Percentiles rank a stretch among this genome's conserved stretches.
Evolutionary conservation across 2,113 vertebrate species (phyloP).

Genomic region (Donacobius atricapilla): DNA sequence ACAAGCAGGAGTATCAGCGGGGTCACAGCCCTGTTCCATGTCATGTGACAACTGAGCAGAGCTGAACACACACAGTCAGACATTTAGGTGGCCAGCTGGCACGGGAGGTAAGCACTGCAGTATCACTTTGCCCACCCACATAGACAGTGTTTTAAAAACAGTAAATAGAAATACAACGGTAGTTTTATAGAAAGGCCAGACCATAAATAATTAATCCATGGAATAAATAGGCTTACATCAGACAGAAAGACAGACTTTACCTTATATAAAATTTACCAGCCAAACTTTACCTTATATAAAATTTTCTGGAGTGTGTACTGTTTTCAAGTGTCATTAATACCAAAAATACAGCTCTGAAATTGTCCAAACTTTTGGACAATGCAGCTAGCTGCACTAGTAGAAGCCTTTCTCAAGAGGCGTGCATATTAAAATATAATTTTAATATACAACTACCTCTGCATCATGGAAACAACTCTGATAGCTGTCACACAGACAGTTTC

Average conservation of each 20-base stretch:
- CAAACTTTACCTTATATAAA: slow-evolving; percentile 14
- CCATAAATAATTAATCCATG: slow-evolving; percentile 61
- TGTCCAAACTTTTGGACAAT: neutral
- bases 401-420: neutral
- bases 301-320: neutral
- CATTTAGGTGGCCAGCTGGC: slow-evolving; percentile 74
- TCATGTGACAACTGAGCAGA: slow-evolving; percentile 54
- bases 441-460: neutral
- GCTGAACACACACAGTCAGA: slow-evolving; percentile 73
- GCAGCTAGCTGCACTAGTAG: neutral
- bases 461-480: neutral
- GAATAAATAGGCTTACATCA: slow-evolving; percentile 40
- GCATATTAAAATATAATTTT: too few relatives aligned
- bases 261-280: neutral
- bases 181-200: slow-evolving; percentile 53
- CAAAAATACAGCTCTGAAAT: neutral
- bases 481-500: neutral
- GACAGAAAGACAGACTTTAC: slow-evolving; percentile 16
- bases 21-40: slow-evolving; percentile 77
- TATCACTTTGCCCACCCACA: slow-evolving; percentile 73
- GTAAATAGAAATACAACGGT: slow-evolving; percentile 58
- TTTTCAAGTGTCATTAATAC: neutral
- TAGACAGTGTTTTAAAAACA: slow-evolving; percentile 4
- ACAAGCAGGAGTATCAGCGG: slow-evolving; percentile 68
- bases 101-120: slow-evolving; percentile 6